Base-by-base conservation (phyloP, 2,888 invertebrate genomes). In the Cephus sareptanus region DNA sequence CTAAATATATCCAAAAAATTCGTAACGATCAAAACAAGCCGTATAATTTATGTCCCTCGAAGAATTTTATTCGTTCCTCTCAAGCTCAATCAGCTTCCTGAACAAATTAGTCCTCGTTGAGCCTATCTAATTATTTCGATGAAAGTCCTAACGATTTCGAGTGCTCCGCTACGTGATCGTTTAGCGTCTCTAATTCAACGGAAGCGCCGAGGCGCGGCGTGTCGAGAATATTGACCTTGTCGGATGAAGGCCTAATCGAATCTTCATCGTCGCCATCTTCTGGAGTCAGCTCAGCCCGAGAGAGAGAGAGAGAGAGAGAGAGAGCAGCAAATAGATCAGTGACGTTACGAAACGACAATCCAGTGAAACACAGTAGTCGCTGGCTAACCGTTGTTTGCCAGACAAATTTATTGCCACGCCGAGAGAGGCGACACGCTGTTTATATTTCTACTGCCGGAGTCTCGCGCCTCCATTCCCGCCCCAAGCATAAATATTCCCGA, bases 331-430 rank as follows among this genome's bases (percentile, higher is more conserved):
- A 71, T 71, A 15, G 71, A 31, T 71, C 33, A 56, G 23, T 56
- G 56, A 56, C 79, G 76, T 80, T 82, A 76, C 74, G 73, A 76
- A 75, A 75, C 33, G 74, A 75, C 70, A 75, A 80, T 71, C 79
- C 79, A 76, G 79, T 78, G 73, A 81, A 81, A 80, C 56, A 15
- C 56, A 56, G 23, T 56, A 56, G 56, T 56, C 23, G 56, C 56
- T 15, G 6, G 23, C 56, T 75, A 79, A 80, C 76, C 80, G 79
- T 82, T 84, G 81, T 83, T 83, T 81, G 77, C 77, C 82, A 80
- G 83, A 83, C 81, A 83, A 83, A 84, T 85, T 84, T 85, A 83
- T 84, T 79, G 80, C 73, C 81, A 79, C 40, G 69, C 78, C 76
- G 76, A 75, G 74, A 75, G 76, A 76, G 76, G 78, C 75, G 73